Conservation (phyloP, 2,888 invertebrate species). For the Euplexia lucipara region DNA sequence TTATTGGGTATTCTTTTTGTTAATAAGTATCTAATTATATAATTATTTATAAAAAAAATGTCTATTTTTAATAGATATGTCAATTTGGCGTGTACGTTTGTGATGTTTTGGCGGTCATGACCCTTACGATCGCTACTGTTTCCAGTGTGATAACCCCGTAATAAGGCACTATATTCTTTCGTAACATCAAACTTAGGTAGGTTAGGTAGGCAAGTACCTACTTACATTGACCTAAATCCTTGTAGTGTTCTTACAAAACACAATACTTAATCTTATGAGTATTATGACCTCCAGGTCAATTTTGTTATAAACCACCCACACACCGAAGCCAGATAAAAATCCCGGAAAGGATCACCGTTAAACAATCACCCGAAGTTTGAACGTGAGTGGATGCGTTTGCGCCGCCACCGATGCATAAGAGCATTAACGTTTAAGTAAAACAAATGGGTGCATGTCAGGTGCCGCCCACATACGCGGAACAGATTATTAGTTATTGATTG, state of each 20-base stretch:
- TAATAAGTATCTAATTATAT: too few species aligned
- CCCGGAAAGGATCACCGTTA: conserved; percentile 78
- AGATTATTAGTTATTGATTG: conserved; percentile 81
- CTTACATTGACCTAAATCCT: conserved; percentile 22
- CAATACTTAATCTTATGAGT: conserved; percentile 19
- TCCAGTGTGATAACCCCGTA: too few species aligned
- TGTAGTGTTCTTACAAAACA: conserved; percentile 16
- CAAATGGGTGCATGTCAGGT: conserved; percentile 80
- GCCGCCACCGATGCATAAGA: conserved; percentile 74
- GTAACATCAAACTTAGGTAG: background rate
- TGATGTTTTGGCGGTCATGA: too few species aligned
- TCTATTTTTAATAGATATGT: too few species aligned
- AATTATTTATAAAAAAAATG: too few species aligned
- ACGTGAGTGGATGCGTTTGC: conserved; percentile 64
- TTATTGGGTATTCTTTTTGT: too few species aligned
- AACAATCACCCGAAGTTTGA: conserved; percentile 67
- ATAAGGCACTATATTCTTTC: conserved; percentile 2
- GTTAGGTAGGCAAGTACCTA: background rate
- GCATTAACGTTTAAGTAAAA: conserved; percentile 84
- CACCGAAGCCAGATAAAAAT: conserved; percentile 64
- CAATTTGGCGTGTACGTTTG: too few species aligned
- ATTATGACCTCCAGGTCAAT: conserved; percentile 53
- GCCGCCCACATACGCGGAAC: conserved; percentile 78
- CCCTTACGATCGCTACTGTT: too few species aligned
- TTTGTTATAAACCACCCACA: conserved; percentile 71